phyloP scores from a whole-genome alignment of 2,888 invertebrate species.

The Catocala nupta region DNA sequence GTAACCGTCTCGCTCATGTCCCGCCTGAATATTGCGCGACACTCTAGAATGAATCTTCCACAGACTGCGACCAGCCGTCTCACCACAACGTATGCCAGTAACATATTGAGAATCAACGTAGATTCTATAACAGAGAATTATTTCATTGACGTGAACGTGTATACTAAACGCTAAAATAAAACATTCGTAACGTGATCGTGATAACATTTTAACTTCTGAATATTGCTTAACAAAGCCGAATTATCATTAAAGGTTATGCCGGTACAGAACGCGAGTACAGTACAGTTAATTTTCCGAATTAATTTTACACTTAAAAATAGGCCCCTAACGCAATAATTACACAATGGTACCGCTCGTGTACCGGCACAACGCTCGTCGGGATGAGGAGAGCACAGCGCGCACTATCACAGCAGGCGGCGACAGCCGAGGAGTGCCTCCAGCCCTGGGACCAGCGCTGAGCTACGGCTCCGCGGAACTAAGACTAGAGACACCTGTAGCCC shows the following conservation, averaged over 20 bases:
- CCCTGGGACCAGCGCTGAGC: constrained; percentile 39
- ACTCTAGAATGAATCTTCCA: constrained; percentile 22
- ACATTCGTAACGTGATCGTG: constrained; percentile 30
- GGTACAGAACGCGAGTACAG: constrained; percentile 62
- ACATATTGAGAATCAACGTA: constrained; percentile 33
- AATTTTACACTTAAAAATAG: constrained; percentile 73
- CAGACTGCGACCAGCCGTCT: constrained; percentile 27
- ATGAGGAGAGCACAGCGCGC: constrained; percentile 81
- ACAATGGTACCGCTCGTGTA: constrained; percentile 50
- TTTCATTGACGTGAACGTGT: constrained; percentile 45
- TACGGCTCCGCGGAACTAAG: constrained; percentile 41
- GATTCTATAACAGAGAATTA: constrained; percentile 21
- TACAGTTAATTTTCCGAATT: constrained; percentile 59
- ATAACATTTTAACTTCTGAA: constrained; percentile 41
- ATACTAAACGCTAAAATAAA: constrained; percentile 43
- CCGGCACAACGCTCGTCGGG: constrained; percentile 65
- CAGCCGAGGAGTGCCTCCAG: constrained; percentile 65
- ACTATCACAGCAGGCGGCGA: constrained; percentile 83
- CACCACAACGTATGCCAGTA: constrained; percentile 26
- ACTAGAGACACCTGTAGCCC: constrained; percentile 68
- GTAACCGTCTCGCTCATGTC: neutral
- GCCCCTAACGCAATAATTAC: constrained; percentile 67
- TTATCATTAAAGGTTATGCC: constrained; percentile 61
- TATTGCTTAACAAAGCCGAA: constrained; percentile 54
- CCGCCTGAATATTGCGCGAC: constrained; percentile 21